Percentiles rank a stretch among this genome's conserved stretches.
Conservation (phyloP, 2,888 invertebrate species). For the Germaria angustata region DNA sequence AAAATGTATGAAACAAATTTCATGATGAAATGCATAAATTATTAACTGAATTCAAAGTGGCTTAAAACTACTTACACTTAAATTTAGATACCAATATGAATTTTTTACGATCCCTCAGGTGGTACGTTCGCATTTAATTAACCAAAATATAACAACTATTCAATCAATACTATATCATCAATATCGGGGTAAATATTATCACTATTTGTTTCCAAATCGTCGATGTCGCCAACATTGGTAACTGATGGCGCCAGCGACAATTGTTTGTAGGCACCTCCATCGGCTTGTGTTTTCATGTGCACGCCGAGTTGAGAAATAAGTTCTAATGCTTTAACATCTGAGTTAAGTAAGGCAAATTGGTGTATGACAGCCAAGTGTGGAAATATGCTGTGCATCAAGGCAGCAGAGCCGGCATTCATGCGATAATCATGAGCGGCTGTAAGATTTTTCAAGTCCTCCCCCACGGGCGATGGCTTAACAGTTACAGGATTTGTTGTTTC, state of each 20-base stretch:
- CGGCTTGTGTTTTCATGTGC: constrained; percentile 76
- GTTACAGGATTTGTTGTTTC: constrained; percentile 2
- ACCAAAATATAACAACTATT: constrained; percentile 44
- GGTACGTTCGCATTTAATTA: neutral
- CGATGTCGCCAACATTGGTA: neutral
- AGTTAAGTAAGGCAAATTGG: constrained; percentile 75
- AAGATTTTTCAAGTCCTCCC: constrained; percentile 22
- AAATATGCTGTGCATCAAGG: constrained; percentile 74
- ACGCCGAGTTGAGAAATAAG: constrained; percentile 76
- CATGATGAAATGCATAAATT: too few species aligned
- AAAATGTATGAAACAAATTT: too few species aligned
- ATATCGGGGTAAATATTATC: constrained; percentile 73
- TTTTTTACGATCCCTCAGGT: neutral
- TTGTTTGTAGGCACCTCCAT: constrained; percentile 73
- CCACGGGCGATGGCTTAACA: neutral
- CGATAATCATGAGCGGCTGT: constrained; percentile 31
- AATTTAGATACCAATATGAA: neutral
- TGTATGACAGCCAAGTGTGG: constrained; percentile 76
- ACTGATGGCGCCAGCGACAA: constrained; percentile 69
- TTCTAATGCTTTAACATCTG: constrained; percentile 75
- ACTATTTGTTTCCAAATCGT: constrained; percentile 68
- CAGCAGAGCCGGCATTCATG: constrained; percentile 63
- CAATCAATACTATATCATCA: constrained; percentile 76
- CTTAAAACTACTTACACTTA: constrained; percentile 11
- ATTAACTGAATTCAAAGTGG: constrained; percentile 37